These are phyloP conservation scores for Sclerurus mexicanus DNA, from an alignment of 2,113 vertebrate species.

Conservation along the genomic window DNA sequence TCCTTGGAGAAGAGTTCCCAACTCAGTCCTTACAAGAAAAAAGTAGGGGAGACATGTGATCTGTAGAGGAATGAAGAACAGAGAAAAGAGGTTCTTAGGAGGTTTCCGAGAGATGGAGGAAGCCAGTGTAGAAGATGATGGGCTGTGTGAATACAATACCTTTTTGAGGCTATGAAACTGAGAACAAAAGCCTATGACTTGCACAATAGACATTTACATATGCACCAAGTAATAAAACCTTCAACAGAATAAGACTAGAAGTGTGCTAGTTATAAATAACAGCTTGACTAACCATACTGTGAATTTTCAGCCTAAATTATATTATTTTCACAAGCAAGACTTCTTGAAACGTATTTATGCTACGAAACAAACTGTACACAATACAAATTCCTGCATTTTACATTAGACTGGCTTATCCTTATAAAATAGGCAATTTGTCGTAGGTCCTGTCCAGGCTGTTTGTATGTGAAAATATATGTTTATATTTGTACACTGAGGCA, in stretches of 20 bases:
- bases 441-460: neutral
- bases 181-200: neutral
- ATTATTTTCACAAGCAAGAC: neutral
- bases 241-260: neutral
- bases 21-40: neutral
- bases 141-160: neutral
- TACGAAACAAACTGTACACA: neutral
- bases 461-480: neutral
- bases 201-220: neutral
- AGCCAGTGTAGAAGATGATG: neutral
- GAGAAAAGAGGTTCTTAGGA: neutral
- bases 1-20: rapidly evolving
- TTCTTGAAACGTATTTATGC: neutral
- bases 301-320: neutral
- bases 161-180: neutral
- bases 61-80: neutral
- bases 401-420: neutral
- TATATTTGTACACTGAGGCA: neutral
- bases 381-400: neutral
- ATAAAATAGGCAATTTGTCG: neutral
- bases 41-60: neutral
- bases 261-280: neutral
- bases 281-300: neutral
- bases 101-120: neutral
- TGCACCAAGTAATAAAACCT: neutral